A percentile compares a stretch with the other conserved stretches of the same genome.
phyloP scores from a whole-genome alignment of 2,113 vertebrate genomes.

The Amblyornis subalaris region DNA sequence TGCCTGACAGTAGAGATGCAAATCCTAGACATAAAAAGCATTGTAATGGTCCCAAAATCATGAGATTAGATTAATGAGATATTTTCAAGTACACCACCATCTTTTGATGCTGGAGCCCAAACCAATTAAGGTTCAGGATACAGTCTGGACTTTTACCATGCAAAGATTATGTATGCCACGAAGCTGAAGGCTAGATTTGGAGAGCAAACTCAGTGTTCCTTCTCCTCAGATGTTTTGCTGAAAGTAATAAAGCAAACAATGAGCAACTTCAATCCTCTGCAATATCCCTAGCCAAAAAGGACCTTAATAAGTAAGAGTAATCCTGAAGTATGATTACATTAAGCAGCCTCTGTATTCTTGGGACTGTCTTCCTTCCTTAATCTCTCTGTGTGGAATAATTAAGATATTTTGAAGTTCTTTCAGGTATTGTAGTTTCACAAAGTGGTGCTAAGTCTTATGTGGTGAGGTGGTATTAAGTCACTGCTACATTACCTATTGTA shows the following conservation, averaged over 20 bases:
- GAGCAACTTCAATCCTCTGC: background rate
- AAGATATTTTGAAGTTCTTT: conserved; percentile 28
- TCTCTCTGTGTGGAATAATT: conserved; percentile 25
- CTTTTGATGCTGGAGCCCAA: conserved; percentile 32
- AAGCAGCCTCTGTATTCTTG: background rate
- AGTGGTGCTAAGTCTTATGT: background rate
- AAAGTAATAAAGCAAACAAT: background rate
- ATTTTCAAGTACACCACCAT: background rate
- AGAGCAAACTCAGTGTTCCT: background rate
- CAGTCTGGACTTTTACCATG: conserved; percentile 16
- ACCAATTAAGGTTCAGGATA: background rate
- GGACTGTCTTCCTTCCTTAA: conserved; percentile 34
- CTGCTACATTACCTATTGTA: background rate
- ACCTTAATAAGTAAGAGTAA: background rate
- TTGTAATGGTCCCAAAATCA: background rate
- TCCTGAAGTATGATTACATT: background rate
- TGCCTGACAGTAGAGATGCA: background rate
- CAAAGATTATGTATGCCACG: background rate
- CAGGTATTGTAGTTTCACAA: background rate
- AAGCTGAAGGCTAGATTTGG: conserved; percentile 11
- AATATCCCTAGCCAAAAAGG: background rate
- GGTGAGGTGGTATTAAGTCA: background rate
- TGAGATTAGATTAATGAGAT: conserved; percentile 2
- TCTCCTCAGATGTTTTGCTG: conserved; percentile 1
- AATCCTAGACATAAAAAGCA: conserved; percentile 14